These are phyloP conservation scores for Agapornis roseicollis DNA, from an alignment of 2,113 vertebrate genomes.

Conservation along the genomic window DNA sequence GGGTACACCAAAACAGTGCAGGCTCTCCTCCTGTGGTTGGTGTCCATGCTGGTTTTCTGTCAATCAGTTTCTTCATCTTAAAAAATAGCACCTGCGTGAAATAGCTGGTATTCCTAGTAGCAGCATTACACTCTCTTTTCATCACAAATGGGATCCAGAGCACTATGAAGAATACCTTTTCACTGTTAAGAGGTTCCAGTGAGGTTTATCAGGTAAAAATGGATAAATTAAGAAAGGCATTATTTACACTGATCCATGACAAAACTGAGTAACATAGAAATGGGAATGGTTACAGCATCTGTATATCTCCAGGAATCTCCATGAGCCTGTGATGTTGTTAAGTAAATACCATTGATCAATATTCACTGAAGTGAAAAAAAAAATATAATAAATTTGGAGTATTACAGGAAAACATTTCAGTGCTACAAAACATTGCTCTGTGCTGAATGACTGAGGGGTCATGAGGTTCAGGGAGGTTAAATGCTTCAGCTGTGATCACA, in stretches of 20 bases:
- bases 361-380: neutral
- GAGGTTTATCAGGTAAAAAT: neutral
- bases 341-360: neutral
- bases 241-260: neutral
- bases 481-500: neutral
- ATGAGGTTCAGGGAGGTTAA: neutral
- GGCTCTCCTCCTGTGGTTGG: neutral
- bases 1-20: neutral
- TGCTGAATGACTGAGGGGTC: neutral
- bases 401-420: accelerated
- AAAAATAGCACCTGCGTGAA: neutral
- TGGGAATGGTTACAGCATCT: neutral
- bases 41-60: neutral
- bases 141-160: neutral
- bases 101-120: neutral
- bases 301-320: neutral
- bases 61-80: neutral
- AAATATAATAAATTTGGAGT: neutral
- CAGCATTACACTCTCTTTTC: neutral
- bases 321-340: neutral
- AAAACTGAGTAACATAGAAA: neutral
- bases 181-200: neutral
- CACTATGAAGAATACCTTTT: neutral
- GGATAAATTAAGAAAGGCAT: neutral
- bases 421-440: neutral